phyloP scores from a whole-genome alignment of 2,113 vertebrate species.

The Clinocottus analis region DNA sequence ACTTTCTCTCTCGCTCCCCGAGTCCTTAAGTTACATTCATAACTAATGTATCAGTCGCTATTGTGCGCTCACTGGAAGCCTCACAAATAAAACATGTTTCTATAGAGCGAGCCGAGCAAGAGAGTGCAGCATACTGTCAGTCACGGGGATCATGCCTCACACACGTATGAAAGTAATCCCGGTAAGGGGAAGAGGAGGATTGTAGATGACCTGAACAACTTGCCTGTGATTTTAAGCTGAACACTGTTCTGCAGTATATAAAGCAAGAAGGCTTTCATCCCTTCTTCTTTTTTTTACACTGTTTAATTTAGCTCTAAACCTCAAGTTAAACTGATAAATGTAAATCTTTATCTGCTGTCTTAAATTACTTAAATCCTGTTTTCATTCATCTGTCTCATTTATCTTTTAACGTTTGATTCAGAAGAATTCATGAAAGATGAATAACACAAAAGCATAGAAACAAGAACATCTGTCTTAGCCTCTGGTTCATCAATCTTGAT shows the following conservation, averaged over 20 bases:
- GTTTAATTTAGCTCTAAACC: not conserved
- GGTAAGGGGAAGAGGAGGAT: not conserved
- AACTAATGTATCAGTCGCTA: slow-evolving; percentile 48
- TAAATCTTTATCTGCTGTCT: not conserved
- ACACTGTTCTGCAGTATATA: not conserved
- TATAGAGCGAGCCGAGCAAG: slow-evolving; percentile 30
- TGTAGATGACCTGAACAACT: slow-evolving; percentile 1
- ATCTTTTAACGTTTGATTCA: slow-evolving; percentile 11
- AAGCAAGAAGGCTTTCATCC: not conserved
- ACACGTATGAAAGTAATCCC: not conserved
- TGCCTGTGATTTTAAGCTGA: not conserved
- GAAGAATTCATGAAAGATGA: not conserved
- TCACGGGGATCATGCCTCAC: not conserved
- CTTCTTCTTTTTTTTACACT: not conserved
- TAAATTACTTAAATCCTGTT: slow-evolving; percentile 7
- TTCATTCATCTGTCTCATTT: not conserved
- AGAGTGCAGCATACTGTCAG: not conserved
- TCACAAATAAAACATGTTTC: slow-evolving; percentile 39
- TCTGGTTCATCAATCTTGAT: slow-evolving; percentile 14
- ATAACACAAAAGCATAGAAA: slow-evolving; percentile 2
- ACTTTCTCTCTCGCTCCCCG: not conserved
- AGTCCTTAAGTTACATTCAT: slow-evolving; percentile 31
- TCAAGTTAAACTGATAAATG: not conserved
- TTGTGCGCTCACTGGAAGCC: slow-evolving; percentile 45
- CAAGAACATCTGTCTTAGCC: not conserved